Conservation (phyloP, 2,888 invertebrate genomes). For the Lasius platythorax region DNA sequence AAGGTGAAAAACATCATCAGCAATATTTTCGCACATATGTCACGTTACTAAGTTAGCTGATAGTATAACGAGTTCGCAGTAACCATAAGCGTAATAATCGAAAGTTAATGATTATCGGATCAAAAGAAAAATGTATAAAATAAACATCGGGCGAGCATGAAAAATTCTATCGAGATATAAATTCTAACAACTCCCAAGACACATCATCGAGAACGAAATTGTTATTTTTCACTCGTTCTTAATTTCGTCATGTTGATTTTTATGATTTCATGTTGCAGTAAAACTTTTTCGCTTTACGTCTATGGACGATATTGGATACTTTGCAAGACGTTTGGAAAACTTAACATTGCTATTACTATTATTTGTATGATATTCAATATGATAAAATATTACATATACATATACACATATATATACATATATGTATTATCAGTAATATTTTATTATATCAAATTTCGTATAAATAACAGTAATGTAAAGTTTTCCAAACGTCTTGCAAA, state of each 20-base stretch:
- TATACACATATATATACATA: no score
- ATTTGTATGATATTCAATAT: no score
- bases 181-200: background rate
- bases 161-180: background rate
- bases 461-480: no score
- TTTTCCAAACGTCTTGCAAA: background rate
- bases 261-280: background rate
- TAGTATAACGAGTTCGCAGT: slow-evolving; percentile 25
- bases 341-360: no score
- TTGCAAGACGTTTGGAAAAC: background rate
- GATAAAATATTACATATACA: background rate
- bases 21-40: slow-evolving; percentile 49
- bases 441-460: background rate
- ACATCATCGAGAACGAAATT: background rate
- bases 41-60: slow-evolving; percentile 29
- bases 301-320: background rate
- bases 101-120: slow-evolving; percentile 15
- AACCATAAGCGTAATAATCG: slow-evolving; percentile 21
- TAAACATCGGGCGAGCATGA: background rate
- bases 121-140: background rate
- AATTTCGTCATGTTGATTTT: background rate
- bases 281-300: background rate
- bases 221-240: background rate
- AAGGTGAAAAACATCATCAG: slow-evolving; percentile 41
- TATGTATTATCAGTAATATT: no score